These are phyloP conservation scores for Parapristionchus giblindavisi DNA, from an alignment of 2,888 invertebrate genomes.

Conservation along the genomic window DNA sequence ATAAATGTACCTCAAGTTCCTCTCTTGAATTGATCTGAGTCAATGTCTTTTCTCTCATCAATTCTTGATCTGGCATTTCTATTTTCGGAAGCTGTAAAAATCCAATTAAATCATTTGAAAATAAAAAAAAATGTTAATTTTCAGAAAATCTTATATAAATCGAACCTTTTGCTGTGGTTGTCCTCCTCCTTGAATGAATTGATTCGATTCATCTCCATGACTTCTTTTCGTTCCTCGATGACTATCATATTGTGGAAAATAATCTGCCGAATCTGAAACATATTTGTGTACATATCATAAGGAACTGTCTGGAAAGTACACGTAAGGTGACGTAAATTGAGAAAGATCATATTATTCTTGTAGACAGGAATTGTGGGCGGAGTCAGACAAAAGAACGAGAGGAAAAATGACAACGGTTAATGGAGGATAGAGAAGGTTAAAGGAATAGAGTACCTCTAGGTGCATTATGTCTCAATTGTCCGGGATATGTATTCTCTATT, in stretches of 20 bases:
- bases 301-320: no score
- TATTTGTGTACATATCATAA: not conserved
- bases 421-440: no score
- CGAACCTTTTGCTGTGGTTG: no score
- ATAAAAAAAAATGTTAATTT: no score
- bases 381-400: no score
- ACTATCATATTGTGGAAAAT: constrained; percentile 21
- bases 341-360: no score
- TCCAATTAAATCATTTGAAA: no score
- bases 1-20: constrained; percentile 20
- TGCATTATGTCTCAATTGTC: constrained; percentile 12
- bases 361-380: no score
- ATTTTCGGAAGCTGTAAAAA: constrained; percentile 2
- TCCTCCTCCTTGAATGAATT: no score
- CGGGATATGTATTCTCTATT: constrained; percentile 7
- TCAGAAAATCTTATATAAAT: no score
- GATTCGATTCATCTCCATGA: constrained; percentile 15
- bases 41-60: constrained; percentile 16
- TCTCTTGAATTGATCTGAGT: constrained; percentile 26
- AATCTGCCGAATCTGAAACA: constrained; percentile 29
- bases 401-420: no score
- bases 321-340: no score
- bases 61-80: not conserved
- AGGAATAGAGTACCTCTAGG: constrained; percentile 20
- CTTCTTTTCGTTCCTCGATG: constrained; percentile 26